phyloP scores from a whole-genome alignment of 2,797 vertebrate genomes.

The Podarcis siculus region DNA sequence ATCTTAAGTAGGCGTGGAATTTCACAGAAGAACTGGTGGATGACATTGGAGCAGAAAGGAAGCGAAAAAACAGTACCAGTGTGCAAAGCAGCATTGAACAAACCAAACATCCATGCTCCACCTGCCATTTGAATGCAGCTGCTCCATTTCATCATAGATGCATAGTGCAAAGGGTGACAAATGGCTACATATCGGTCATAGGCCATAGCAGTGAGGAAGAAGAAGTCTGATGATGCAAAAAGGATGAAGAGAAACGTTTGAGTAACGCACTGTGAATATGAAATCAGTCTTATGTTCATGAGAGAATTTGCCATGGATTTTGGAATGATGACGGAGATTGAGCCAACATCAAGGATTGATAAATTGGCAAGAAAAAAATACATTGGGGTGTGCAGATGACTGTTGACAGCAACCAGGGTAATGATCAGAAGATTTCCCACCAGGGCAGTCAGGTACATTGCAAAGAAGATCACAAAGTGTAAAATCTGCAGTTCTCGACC shows the following conservation, averaged over 20 bases:
- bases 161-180: constrained; percentile 7
- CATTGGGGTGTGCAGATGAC: constrained; percentile 1
- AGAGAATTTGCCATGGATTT: background rate
- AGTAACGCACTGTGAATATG: constrained; percentile 2
- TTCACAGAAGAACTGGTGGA: background rate
- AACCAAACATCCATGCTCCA: constrained; percentile 6
- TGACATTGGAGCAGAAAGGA: background rate
- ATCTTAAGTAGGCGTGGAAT: background rate
- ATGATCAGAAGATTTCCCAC: constrained; percentile 25
- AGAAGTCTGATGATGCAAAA: constrained; percentile 23
- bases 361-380: constrained; percentile 1
- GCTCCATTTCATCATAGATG: background rate
- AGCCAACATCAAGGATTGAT: constrained; percentile 30
- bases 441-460: background rate
- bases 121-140: background rate
- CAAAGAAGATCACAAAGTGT: background rate
- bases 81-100: background rate
- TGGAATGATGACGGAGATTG: constrained; percentile 16
- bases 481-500: background rate
- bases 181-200: constrained; percentile 19
- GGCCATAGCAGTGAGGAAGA: constrained; percentile 36
- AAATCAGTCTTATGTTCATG: background rate
- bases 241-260: constrained; percentile 20
- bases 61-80: constrained; percentile 17
- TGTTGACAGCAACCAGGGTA: background rate